Evolutionary conservation across 2,113 vertebrate genomes (phyloP).

Genomic region (Macrotis lagotis): DNA sequence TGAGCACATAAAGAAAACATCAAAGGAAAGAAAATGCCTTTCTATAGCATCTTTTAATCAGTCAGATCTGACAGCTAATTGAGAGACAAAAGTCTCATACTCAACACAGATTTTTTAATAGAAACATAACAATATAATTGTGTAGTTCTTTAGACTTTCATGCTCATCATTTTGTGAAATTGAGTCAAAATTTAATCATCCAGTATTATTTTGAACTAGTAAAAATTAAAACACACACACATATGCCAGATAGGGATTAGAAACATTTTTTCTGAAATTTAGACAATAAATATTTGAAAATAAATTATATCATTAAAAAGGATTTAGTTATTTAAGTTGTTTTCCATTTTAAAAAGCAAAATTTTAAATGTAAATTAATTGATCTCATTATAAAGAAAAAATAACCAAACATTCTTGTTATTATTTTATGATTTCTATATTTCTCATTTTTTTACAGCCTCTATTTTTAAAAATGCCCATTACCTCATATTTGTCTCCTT

Average conservation of each 20-base stretch:
- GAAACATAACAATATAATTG: background rate
- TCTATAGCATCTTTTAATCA: background rate
- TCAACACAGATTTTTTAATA: background rate
- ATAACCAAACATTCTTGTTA: background rate
- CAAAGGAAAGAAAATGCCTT: background rate
- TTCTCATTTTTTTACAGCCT: background rate
- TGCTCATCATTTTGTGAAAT: background rate
- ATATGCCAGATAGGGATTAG: background rate
- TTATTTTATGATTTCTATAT: background rate
- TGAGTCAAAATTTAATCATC: background rate
- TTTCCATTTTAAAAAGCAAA: background rate
- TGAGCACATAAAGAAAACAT: background rate
- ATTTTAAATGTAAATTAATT: background rate
- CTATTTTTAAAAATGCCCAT: constrained; percentile 13
- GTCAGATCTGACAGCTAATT: background rate
- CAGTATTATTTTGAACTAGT: background rate
- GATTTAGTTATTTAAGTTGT: background rate
- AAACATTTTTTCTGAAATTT: background rate
- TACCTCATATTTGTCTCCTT: constrained; percentile 13
- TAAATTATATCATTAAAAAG: background rate
- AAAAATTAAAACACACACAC: background rate
- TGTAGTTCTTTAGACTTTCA: background rate
- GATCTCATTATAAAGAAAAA: background rate
- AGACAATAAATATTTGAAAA: background rate
- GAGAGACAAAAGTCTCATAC: background rate